Conservation (phyloP, 2,888 invertebrate species). For the Perdita meconis region DNA sequence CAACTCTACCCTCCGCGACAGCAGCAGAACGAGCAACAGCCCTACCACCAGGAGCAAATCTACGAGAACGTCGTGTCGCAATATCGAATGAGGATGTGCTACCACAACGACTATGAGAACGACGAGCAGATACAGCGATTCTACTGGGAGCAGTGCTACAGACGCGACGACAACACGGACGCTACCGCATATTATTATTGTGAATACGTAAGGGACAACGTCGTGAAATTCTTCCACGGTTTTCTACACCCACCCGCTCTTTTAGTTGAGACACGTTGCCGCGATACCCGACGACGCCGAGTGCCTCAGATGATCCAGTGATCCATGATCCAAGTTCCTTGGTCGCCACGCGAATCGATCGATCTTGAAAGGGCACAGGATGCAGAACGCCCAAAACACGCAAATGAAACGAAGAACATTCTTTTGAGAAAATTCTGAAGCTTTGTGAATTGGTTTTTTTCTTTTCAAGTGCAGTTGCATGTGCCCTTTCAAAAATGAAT, state of each 20-base stretch:
- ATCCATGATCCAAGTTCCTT: too few relatives aligned
- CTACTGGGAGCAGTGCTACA: constrained; percentile 83
- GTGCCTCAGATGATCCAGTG: too few relatives aligned
- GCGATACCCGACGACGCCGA: too few relatives aligned
- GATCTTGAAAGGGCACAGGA: too few relatives aligned
- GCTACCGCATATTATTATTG: constrained; percentile 83
- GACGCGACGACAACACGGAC: constrained; percentile 80
- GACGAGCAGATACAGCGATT: constrained; percentile 83
- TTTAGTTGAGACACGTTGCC: too few relatives aligned
- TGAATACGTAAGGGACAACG: constrained; percentile 81
- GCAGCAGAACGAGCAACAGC: constrained; percentile 50
- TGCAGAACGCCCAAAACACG: too few relatives aligned
- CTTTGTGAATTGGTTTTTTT: too few relatives aligned
- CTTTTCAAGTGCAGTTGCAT: too few relatives aligned
- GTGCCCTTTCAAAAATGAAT: too few relatives aligned
- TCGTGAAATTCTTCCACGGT: constrained; percentile 25
- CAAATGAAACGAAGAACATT: too few relatives aligned
- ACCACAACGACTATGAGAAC: constrained; percentile 83
- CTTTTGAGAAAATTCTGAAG: too few relatives aligned
- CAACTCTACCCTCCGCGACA: constrained; percentile 61
- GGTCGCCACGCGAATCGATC: too few relatives aligned
- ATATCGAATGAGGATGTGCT: constrained; percentile 83
- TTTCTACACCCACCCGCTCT: background rate
- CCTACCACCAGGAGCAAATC: constrained; percentile 76
- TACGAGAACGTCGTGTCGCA: constrained; percentile 82